phyloP scores from a whole-genome alignment of 1,140 invertebrate species.

The Drosophila cardini region DNA sequence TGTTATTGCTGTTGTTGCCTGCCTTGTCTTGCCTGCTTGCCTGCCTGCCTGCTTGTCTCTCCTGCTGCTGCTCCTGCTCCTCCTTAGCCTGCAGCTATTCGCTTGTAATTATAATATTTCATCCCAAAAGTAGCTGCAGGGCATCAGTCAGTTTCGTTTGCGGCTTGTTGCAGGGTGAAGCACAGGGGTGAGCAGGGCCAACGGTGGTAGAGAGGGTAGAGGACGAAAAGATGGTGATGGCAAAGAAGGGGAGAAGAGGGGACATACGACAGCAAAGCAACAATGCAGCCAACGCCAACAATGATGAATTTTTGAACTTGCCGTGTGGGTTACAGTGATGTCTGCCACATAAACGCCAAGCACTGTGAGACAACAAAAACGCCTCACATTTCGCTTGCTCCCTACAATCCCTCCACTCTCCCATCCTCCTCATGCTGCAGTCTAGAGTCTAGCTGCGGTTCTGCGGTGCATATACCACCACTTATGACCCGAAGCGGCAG shows the following conservation, averaged over 20 bases:
- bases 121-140: slow-evolving; percentile 84
- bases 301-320: slow-evolving; percentile 81
- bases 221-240: not conserved
- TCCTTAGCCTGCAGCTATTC: slow-evolving; percentile 77
- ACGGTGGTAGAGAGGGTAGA: not conserved
- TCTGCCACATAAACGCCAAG: slow-evolving; percentile 53
- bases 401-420: not conserved
- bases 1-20: slow-evolving; percentile 45
- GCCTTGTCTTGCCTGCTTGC: slow-evolving; percentile 20
- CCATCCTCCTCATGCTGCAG: not conserved
- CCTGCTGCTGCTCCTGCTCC: slow-evolving; percentile 72
- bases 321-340: slow-evolving; percentile 71
- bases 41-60: slow-evolving; percentile 38
- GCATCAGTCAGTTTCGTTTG: slow-evolving; percentile 81
- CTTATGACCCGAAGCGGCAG: slow-evolving; percentile 24
- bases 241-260: not conserved
- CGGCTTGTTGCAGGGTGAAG: slow-evolving; percentile 68
- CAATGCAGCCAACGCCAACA: slow-evolving; percentile 76
- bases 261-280: slow-evolving; percentile 52
- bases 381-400: not conserved
- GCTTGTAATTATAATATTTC: slow-evolving; percentile 85
- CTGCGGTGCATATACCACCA: slow-evolving; percentile 13
- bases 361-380: slow-evolving; percentile 24
- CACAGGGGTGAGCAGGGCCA: slow-evolving; percentile 19
- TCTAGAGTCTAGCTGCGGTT: slow-evolving; percentile 1